phyloP scores from a whole-genome alignment of 2,888 invertebrate genomes.

The Amphipyra berbera region DNA sequence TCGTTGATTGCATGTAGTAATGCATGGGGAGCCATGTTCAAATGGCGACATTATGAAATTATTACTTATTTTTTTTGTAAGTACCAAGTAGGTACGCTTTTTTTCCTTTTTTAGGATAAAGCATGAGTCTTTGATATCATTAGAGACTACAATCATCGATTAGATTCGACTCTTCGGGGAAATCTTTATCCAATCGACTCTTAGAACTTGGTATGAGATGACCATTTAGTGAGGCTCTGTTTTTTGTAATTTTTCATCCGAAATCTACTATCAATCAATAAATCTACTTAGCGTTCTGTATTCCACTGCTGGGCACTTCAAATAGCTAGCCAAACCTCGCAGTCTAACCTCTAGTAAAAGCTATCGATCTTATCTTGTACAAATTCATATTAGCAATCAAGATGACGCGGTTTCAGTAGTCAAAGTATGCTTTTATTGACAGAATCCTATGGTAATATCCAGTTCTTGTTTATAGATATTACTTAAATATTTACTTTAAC shows the following conservation, averaged over 20 bases:
- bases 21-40: slow-evolving; percentile 11
- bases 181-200: background rate
- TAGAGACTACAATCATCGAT: slow-evolving; percentile 15
- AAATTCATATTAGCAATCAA: too few relatives aligned
- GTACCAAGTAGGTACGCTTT: too few relatives aligned
- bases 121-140: background rate
- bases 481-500: background rate
- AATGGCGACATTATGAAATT: too few relatives aligned
- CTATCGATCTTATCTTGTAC: background rate
- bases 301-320: background rate
- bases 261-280: background rate
- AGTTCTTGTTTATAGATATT: too few relatives aligned
- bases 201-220: slow-evolving; percentile 1
- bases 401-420: too few relatives aligned
- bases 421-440: too few relatives aligned
- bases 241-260: background rate
- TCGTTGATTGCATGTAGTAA: background rate
- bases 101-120: background rate
- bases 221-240: background rate
- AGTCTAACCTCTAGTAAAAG: background rate
- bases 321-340: background rate
- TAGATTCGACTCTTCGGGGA: background rate
- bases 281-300: background rate
- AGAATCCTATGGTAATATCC: too few relatives aligned
- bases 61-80: too few relatives aligned